Evolutionary conservation across 2,797 vertebrate species (phyloP).

Genomic region (Semotilus atromaculatus): DNA sequence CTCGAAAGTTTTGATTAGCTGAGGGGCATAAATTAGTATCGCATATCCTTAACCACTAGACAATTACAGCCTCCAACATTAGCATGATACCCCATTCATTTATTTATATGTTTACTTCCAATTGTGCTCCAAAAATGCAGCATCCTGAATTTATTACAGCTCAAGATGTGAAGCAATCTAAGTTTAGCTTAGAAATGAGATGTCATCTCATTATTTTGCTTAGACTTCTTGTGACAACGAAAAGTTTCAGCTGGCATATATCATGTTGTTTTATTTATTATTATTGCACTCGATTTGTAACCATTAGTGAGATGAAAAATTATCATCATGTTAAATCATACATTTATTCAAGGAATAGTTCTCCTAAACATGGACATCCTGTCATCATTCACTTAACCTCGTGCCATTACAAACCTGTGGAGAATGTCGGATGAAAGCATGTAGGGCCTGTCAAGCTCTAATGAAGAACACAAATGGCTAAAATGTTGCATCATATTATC

Average conservation of each 20-base stretch:
- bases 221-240: neutral
- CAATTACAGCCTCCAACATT: slow-evolving; percentile 8
- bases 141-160: slow-evolving; percentile 3
- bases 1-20: slow-evolving; percentile 30
- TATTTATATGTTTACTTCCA: neutral
- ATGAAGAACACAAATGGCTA: neutral
- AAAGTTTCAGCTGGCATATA: neutral
- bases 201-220: neutral
- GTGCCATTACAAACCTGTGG: too few relatives aligned
- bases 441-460: neutral
- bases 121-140: neutral
- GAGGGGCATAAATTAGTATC: slow-evolving; percentile 26
- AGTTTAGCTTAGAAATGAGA: neutral
- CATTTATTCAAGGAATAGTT: neutral
- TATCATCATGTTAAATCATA: neutral
- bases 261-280: neutral
- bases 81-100: neutral
- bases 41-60: slow-evolving; percentile 13
- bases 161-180: neutral
- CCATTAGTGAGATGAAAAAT: neutral
- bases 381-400: neutral
- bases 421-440: neutral
- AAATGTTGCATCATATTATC: neutral
- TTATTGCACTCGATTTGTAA: neutral
- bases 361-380: neutral